Evolutionary conservation across 2,888 invertebrate genomes (phyloP), one percentile per base, ranked within the genome.

Genomic region (Diaprepes abbreviatus): DNA sequence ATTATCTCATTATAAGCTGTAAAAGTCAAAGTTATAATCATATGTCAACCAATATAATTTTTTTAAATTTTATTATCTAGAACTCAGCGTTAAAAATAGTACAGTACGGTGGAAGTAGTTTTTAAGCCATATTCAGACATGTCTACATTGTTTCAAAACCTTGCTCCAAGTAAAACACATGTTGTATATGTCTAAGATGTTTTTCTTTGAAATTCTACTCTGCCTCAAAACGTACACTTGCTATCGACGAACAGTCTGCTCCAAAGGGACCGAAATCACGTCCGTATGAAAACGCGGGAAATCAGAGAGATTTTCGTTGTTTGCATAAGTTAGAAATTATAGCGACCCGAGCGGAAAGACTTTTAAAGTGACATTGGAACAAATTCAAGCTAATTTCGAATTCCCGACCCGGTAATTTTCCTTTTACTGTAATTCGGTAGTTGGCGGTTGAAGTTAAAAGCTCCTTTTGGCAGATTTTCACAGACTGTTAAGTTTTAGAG

Each of bases 311-410:
- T 24, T 38, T 16, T 36, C 55, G 38, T 55, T 36, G 55, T 36
- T 55, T 54, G 54, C 54, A 33, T 54, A 38, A 24, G 55, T 36
- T 24, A 1, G 55, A 38, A 55, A 55, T 55, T 55, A 38, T 38
- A 36, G 55, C 24, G 21, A 55, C 38, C 21, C 24, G 17, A 38
- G 24, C 36, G 38, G 38, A 55, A 55, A 36, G 24, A 36, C 55
- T 55, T 31, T 24, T 38, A 36, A 55, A 55, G 24, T 54, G 54
- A 19, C 54, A 54, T 35, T 28, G 17, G 54, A 54, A 54, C 54
- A 54, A 54, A 54, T 54, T 54, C 54, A 12, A 55, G 55, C 33
- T 55, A 55, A 55, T 55, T 55, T 55, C 24, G 38, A 55, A 55
- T 55, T 55, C 55, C 55, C 36, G n/a, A 14, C 38, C 12, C 36